Evolutionary conservation across 2,113 vertebrate species (phyloP), one percentile per base, ranked within the genome.

Genomic region (Trachemys scripta): DNA sequence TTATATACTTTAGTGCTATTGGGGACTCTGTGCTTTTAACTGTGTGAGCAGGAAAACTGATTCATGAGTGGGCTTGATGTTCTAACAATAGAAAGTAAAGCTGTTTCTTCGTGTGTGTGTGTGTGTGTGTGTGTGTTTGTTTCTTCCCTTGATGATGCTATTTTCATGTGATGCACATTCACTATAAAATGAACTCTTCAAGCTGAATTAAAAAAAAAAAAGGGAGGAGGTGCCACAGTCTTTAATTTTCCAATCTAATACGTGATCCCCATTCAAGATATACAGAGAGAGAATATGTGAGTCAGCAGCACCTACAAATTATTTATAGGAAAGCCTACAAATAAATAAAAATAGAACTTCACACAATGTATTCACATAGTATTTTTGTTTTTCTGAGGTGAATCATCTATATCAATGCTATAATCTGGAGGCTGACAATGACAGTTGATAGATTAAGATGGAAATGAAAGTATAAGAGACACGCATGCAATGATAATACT

Each of bases 321-420:
- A 96, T 97, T 97, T 97, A 96, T 95, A 96, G 84, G n/a, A 65
- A 80, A 91, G 90, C 91, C 95, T 96, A 94, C 97, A 95, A 96
- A 97, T 97, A 97, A 97, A 97, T 97, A 72, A 72, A 72, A 72
- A 97, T 51, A 62, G 84, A 84, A 47, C 84, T 89, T 95, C 38
- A 35, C 80, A 57, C 92, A 69, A 72, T 3, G 2, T 53, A 50
- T 89, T 96, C 69, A 50, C 0, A 0, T 1, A 0, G 65, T 57
- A 51, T 85, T 29, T 50, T 51, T 89, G 79, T 85, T 59, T 84
- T 84, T 90, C 62, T 88, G 54, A 87, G 92, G 88, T 0, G 17
- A 59, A 88, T 65, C 0, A 0, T 29, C 94, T 72, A 72, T 81
- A 45, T 92, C 84, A 54, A 49, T 84, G 84, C 79, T 83, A 1